Conservation (phyloP, 2,113 vertebrate genomes). For the Platanista minor region DNA sequence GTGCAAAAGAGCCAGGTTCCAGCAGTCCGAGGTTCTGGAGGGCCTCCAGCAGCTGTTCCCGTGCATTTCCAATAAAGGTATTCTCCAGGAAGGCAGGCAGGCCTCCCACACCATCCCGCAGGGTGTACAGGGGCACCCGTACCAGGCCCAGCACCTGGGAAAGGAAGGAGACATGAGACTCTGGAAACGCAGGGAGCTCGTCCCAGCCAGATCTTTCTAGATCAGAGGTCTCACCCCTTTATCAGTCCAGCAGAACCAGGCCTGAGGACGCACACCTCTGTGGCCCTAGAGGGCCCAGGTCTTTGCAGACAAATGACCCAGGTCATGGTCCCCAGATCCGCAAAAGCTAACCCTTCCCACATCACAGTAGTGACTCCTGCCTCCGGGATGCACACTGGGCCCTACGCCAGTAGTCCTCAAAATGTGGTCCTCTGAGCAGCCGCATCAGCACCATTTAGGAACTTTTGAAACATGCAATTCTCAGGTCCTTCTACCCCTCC, state of each 20-base stretch:
- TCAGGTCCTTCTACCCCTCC: background rate
- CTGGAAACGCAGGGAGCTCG: background rate
- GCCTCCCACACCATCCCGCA: slow-evolving; percentile 81
- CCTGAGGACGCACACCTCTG: background rate
- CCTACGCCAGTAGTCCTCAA: background rate
- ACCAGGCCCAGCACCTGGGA: slow-evolving; percentile 89
- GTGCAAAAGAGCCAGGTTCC: slow-evolving; percentile 70
- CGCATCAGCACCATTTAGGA: background rate
- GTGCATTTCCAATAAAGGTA: slow-evolving; percentile 85
- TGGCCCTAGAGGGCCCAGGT: background rate
- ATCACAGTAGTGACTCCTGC: background rate
- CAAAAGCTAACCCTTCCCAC: background rate
- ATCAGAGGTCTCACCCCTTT: background rate
- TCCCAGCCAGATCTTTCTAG: background rate
- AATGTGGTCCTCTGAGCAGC: background rate
- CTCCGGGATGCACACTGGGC: background rate
- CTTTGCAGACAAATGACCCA: background rate
- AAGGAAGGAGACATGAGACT: background rate
- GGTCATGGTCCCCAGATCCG: background rate
- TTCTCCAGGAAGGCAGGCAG: slow-evolving; percentile 88
- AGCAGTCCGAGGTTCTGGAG: slow-evolving; percentile 79
- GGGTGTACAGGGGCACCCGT: slow-evolving; percentile 87
- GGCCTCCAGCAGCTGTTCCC: slow-evolving; percentile 84
- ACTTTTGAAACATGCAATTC: background rate
- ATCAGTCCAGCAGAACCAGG: background rate